phyloP scores from a whole-genome alignment of 2,113 vertebrate species.

The Lanius ludovicianus region DNA sequence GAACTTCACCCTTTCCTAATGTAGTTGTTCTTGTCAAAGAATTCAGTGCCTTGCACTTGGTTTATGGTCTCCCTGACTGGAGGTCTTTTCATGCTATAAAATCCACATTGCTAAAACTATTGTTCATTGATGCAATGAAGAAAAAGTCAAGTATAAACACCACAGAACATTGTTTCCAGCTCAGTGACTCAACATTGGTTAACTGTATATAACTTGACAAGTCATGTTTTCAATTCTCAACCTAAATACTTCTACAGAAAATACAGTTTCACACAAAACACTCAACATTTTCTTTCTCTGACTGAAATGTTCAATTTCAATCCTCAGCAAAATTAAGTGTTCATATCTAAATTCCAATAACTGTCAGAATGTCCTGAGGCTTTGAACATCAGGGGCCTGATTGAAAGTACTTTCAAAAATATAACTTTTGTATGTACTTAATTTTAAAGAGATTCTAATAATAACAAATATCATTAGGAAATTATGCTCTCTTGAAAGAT shows the following conservation, averaged over 20 bases:
- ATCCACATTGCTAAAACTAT: conserved; percentile 59
- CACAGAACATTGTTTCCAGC: conserved; percentile 54
- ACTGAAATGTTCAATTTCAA: neutral
- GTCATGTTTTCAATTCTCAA: conserved; percentile 3
- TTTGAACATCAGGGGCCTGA: neutral
- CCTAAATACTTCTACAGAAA: neutral
- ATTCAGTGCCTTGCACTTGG: neutral
- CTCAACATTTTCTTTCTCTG: neutral
- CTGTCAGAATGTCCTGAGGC: neutral
- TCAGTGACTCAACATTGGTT: conserved; percentile 50
- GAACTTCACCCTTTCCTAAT: conserved; percentile 40
- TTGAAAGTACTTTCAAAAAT: neutral
- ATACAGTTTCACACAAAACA: neutral
- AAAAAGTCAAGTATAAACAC: conserved; percentile 70
- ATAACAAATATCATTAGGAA: neutral
- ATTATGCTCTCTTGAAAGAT: neutral
- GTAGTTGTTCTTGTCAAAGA: conserved; percentile 8
- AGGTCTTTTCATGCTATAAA: conserved; percentile 59
- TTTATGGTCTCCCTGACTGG: conserved; percentile 28
- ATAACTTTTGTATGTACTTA: neutral
- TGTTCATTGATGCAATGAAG: conserved; percentile 72
- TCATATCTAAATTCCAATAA: neutral
- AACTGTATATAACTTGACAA: conserved; percentile 55
- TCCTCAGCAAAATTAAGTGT: neutral
- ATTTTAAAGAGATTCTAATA: neutral